Conservation (phyloP, 2,888 invertebrate species). For the Galeopsomyia nigrocyanea region DNA sequence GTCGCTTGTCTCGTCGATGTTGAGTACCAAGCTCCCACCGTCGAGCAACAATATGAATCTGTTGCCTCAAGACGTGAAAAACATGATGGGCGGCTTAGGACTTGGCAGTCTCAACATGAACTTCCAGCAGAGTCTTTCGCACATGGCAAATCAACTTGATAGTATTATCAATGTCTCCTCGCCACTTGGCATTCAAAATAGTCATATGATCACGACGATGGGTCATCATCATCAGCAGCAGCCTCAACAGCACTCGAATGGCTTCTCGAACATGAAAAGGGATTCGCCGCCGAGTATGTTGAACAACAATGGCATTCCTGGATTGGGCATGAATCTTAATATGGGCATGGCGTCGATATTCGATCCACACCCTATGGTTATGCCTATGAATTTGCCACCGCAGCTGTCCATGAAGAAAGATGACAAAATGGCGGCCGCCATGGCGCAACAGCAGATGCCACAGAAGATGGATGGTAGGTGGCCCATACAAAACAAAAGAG, state of each 20-base stretch:
- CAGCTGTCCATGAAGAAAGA: conserved; percentile 73
- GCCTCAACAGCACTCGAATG: conserved; percentile 62
- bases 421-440: conserved; percentile 73
- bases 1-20: conserved; percentile 51
- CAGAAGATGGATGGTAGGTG: conserved; percentile 66
- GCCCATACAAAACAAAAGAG: neutral
- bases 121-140: conserved; percentile 58
- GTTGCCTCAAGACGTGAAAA: conserved; percentile 60
- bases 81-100: conserved; percentile 62
- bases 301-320: conserved; percentile 70
- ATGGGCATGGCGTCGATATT: conserved; percentile 76
- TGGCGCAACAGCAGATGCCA: conserved; percentile 71
- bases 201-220: conserved; percentile 60
- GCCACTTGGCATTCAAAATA: conserved; percentile 60
- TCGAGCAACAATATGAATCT: conserved; percentile 56
- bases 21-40: conserved; percentile 41
- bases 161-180: conserved; percentile 61
- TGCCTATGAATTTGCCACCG: conserved; percentile 68
- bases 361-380: conserved; percentile 72
- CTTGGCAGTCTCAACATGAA: conserved; percentile 61
- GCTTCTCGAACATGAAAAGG: conserved; percentile 69
- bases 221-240: conserved; percentile 21
- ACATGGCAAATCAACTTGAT: conserved; percentile 64
- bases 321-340: conserved; percentile 68
- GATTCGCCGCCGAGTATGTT: conserved; percentile 65